Evolutionary conservation across 2,888 invertebrate genomes (phyloP), one percentile per base, ranked within the genome.

Genomic region (Rhodophaea formosa): DNA sequence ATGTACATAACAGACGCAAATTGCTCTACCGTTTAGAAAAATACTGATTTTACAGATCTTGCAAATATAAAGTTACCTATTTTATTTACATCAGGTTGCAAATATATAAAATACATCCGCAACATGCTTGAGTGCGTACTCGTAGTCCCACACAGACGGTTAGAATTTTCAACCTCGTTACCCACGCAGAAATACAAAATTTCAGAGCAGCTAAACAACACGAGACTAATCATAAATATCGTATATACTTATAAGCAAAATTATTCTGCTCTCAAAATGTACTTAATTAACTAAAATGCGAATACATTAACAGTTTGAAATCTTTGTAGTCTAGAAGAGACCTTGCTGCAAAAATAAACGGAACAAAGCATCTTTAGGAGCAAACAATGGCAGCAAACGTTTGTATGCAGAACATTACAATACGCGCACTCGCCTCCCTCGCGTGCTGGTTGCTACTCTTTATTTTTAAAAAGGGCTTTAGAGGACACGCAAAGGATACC

Each of bases 381-480:
- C 51, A 5, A 51, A 51, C 51, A 51, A 51, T 35, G 51, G 16
- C 35, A 15, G 39, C 39, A 17, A 35, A 7, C 10, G 35, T n/a
- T 15, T 46, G 39, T 51, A 51, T 51, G 35, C 51, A 51, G 51
- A 35, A 10, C 51, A 51, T 51, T 51, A 35, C 39, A 51, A 51
- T 51, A 35, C 49, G 49, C 51, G 51, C 15, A 16, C 12, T 35
- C 35, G 51, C 51, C 35, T 51, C 51, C 51, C 7, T 6, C 15
- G 16, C 16, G 16, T 47, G 30, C 16, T 39, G 17, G 16, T 51
- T 51, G 17, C 10, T 51, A 16, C 51, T 39, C 16, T 35, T 51
- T 51, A 51, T 51, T 51, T 51, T 51, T 51, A 51, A 51, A 49
- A 29, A 8, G 1, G 30, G 16, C 46, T 46, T n/a, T 30, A 30